phyloP scores from a whole-genome alignment of 2,888 invertebrate genomes.

The Linnaemya vulpina region DNA sequence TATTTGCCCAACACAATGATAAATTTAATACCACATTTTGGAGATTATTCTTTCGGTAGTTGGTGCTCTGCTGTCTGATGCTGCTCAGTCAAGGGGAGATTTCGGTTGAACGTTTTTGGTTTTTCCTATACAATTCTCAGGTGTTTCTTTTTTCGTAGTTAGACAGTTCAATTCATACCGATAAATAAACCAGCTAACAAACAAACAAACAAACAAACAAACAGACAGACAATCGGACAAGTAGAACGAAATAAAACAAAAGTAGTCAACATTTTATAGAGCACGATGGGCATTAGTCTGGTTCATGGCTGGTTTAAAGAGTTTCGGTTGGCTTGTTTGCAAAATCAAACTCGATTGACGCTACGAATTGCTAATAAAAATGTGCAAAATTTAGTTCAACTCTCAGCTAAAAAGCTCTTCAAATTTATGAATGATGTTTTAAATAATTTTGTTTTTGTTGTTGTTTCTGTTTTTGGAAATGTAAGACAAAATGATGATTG shows the following conservation, averaged over 20 bases:
- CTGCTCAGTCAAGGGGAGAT: conserved; percentile 44
- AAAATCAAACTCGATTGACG: conserved; percentile 60
- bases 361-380: conserved; percentile 65
- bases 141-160: conserved; percentile 43
- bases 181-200: conserved; percentile 18
- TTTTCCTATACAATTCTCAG: conserved; percentile 36
- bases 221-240: not conserved
- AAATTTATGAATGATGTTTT: conserved; percentile 34
- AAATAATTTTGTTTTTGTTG: too few species aligned
- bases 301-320: conserved; percentile 20
- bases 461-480: not conserved
- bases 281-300: conserved; percentile 55
- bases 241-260: not conserved
- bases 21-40: conserved; percentile 48
- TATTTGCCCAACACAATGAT: conserved; percentile 55
- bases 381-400: conserved; percentile 47
- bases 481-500: conserved; percentile 6
- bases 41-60: conserved; percentile 10
- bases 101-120: conserved; percentile 30
- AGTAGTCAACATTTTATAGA: conserved; percentile 5
- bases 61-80: conserved; percentile 38
- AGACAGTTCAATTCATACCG: conserved; percentile 36
- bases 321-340: conserved; percentile 29
- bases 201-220: not conserved
- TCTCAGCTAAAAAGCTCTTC: not conserved